phyloP scores from a whole-genome alignment of 2,888 invertebrate genomes.

The Drosophila lutescens region DNA sequence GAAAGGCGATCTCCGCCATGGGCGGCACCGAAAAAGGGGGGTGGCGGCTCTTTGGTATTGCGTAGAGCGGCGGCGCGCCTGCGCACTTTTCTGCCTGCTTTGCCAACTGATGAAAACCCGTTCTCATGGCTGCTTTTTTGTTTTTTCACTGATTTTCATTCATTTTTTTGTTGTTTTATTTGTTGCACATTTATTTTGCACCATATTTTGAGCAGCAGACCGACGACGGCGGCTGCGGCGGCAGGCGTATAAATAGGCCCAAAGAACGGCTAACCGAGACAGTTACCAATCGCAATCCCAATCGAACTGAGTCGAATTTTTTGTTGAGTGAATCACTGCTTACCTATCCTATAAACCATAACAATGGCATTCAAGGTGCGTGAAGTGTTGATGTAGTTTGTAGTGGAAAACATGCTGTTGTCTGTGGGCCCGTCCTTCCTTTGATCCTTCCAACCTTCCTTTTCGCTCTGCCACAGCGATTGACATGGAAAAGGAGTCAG shows the following conservation, averaged over 20 bases:
- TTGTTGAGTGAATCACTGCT: slow-evolving; percentile 38
- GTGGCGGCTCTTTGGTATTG: slow-evolving; percentile 25
- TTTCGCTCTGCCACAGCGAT: not conserved
- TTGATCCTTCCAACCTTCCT: no score
- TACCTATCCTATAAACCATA: not conserved
- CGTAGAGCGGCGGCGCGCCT: slow-evolving; percentile 12
- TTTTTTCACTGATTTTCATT: slow-evolving; percentile 2
- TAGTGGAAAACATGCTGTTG: no score
- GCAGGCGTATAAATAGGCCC: slow-evolving; percentile 71
- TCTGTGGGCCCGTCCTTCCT: no score
- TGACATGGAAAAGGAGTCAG: not conserved
- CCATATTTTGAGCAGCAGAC: slow-evolving; percentile 53
- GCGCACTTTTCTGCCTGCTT: slow-evolving; percentile 56
- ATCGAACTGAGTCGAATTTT: slow-evolving; percentile 48
- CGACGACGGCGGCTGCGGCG: slow-evolving; percentile 1
- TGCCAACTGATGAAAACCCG: slow-evolving; percentile 67
- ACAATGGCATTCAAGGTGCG: slow-evolving; percentile 80
- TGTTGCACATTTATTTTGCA: slow-evolving; percentile 22
- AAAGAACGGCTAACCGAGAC: slow-evolving; percentile 72
- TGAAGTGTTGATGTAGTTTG: not conserved
- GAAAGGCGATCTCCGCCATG: slow-evolving; percentile 54
- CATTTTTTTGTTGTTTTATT: not conserved
- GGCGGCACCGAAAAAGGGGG: slow-evolving; percentile 43
- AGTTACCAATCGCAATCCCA: slow-evolving; percentile 60
- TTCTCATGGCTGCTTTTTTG: slow-evolving; percentile 48